A percentile compares a stretch with the other conserved stretches of the same genome.
Evolutionary conservation across 2,113 vertebrate genomes (phyloP).

Genomic region (Osmerus mordax): DNA sequence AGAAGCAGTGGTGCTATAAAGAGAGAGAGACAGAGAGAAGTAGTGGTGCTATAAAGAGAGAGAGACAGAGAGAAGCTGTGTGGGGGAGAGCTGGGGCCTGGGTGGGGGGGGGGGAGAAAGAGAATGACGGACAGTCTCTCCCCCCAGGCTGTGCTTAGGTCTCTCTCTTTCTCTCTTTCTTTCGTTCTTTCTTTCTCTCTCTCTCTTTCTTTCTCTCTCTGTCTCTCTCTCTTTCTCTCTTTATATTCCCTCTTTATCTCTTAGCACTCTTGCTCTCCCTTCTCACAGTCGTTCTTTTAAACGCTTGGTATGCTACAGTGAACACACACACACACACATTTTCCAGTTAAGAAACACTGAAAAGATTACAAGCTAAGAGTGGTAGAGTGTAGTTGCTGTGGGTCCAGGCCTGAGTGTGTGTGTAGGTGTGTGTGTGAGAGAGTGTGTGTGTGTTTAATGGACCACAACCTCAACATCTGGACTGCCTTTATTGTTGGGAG

Average conservation of each 20-base stretch:
- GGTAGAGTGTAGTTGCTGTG: no score
- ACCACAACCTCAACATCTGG: background rate
- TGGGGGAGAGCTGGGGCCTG: background rate
- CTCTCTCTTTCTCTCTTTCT: slow-evolving; percentile 6
- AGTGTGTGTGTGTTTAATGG: background rate
- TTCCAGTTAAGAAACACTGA: no score
- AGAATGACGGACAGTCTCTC: background rate
- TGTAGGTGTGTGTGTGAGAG: background rate
- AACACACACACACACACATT: slow-evolving; percentile 1
- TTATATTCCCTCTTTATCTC: background rate
- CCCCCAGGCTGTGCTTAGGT: background rate
- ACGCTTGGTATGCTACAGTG: no score
- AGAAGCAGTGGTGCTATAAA: background rate
- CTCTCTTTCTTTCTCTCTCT: background rate
- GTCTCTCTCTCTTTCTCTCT: background rate
- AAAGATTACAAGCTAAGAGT: no score
- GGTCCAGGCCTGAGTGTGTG: no score
- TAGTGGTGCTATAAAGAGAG: background rate
- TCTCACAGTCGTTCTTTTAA: no score
- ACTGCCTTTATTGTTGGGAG: background rate
- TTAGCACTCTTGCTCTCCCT: background rate
- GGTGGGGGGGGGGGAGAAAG: background rate
- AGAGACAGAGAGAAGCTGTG: background rate
- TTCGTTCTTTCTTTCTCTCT: background rate
- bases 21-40: background rate